phyloP scores from a whole-genome alignment of 92 coral and sea anemone genomes.

The Nematostella vectensis region DNA sequence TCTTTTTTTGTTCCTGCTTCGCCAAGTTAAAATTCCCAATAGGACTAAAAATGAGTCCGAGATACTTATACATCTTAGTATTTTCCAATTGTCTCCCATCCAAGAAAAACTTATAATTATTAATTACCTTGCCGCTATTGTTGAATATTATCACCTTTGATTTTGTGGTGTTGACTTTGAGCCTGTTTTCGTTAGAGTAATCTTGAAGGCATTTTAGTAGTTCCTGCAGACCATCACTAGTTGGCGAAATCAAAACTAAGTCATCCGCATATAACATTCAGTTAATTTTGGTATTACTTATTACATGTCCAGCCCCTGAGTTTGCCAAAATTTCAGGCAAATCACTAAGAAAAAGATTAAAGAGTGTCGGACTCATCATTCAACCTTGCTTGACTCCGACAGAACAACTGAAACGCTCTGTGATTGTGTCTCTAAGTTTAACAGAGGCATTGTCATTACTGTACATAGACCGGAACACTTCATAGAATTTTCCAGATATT shows the following conservation, averaged over 20 bases:
- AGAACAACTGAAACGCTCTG: too few species aligned
- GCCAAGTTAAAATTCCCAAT: constrained; percentile 10
- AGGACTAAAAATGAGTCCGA: constrained; percentile 16
- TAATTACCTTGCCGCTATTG: constrained; percentile 14
- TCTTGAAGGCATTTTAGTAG: neutral
- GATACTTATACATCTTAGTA: constrained; percentile 19
- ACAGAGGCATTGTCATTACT: too few species aligned
- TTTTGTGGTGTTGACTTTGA: constrained; percentile 10
- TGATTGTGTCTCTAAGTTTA: too few species aligned
- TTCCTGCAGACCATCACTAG: constrained; percentile 5
- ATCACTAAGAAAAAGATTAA: too few species aligned
- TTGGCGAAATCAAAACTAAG: neutral
- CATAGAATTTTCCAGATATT: too few species aligned
- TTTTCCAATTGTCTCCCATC: constrained; percentile 14
- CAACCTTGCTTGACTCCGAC: too few species aligned
- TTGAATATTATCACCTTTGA: constrained; percentile 16
- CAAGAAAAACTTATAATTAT: constrained; percentile 8
- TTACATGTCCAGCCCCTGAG: too few species aligned
- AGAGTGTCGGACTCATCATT: too few species aligned
- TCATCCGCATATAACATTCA: constrained; percentile 12
- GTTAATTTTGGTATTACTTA: neutral
- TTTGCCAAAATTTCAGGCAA: too few species aligned
- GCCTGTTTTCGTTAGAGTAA: neutral
- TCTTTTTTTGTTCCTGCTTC: constrained; percentile 18
- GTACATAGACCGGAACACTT: too few species aligned